Evolutionary conservation across 2,113 vertebrate species (phyloP).

Genomic region (Daubentonia madagascariensis): DNA sequence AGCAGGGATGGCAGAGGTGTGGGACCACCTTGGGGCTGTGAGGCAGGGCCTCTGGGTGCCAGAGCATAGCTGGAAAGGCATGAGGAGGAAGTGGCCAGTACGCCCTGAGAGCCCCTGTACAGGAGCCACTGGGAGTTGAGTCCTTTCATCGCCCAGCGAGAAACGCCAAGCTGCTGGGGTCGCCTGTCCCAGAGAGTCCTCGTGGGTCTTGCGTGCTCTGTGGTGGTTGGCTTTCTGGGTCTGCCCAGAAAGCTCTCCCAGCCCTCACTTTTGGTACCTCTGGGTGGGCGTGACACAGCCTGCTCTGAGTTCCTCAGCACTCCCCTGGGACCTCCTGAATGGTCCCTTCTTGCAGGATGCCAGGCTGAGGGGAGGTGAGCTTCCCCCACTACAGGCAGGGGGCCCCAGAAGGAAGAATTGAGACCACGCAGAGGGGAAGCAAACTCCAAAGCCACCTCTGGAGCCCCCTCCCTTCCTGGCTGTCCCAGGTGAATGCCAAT

Average conservation of each 20-base stretch:
- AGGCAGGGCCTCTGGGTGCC: neutral
- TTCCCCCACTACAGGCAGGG: too few relatives aligned
- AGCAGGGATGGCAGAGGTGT: rapidly evolving
- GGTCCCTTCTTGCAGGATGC: neutral
- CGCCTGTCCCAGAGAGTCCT: neutral
- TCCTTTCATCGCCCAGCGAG: neutral
- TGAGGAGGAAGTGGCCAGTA: rapidly evolving
- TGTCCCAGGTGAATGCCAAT: neutral
- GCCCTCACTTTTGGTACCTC: neutral
- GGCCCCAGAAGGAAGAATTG: neutral
- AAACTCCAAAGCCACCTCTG: too few relatives aligned
- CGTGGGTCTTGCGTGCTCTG: rapidly evolving
- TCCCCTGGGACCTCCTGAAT: neutral
- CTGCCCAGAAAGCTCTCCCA: neutral
- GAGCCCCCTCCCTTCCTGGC: too few relatives aligned
- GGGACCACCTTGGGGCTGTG: too few relatives aligned
- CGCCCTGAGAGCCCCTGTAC: too few relatives aligned
- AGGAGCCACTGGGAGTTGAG: too few relatives aligned
- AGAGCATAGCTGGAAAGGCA: neutral
- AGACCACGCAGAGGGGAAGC: neutral
- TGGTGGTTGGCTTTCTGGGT: neutral
- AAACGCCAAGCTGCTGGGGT: neutral
- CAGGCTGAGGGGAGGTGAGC: neutral
- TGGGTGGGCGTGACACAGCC: too few relatives aligned
- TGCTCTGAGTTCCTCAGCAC: too few relatives aligned